Conservation (phyloP, 2,888 invertebrate genomes). For the Busseola fusca region DNA sequence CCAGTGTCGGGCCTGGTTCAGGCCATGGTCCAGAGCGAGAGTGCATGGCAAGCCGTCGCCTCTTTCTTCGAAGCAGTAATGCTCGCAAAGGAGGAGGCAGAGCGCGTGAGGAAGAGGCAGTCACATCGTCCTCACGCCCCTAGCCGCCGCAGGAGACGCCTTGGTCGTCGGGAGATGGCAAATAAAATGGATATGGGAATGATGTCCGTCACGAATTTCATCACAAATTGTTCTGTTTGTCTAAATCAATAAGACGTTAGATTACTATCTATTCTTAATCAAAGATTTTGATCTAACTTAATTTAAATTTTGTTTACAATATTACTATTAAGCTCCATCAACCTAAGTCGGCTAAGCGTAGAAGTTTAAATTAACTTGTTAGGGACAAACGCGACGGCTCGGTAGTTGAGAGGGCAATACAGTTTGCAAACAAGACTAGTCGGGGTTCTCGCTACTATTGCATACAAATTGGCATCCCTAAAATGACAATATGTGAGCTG, state of each 20-base stretch:
- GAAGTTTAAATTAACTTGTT: conserved; percentile 86
- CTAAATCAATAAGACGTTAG: not conserved
- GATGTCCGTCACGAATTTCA: no score
- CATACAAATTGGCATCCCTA: conserved; percentile 78
- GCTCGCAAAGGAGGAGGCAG: no score
- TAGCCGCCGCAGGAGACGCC: no score
- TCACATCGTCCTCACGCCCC: no score
- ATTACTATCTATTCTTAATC: conserved; percentile 24
- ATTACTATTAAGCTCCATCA: conserved; percentile 76
- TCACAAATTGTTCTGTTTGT: no score
- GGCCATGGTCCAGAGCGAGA: no score
- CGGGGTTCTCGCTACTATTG: conserved; percentile 67
- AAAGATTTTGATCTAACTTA: conserved; percentile 43
- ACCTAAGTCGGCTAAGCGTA: conserved; percentile 78
- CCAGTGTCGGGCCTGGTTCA: no score
- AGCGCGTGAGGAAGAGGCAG: no score
- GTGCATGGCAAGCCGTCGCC: no score
- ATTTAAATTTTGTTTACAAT: conserved; percentile 75
- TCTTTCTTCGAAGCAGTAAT: no score
- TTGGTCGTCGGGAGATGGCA: no score
- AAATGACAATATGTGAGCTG: conserved; percentile 71
- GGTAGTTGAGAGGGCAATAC: conserved; percentile 67
- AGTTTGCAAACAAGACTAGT: conserved; percentile 77
- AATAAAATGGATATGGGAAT: no score
- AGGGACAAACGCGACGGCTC: conserved; percentile 64